Evolutionary conservation across 2,797 vertebrate species (phyloP).

Genomic region (Capromys pilorides): DNA sequence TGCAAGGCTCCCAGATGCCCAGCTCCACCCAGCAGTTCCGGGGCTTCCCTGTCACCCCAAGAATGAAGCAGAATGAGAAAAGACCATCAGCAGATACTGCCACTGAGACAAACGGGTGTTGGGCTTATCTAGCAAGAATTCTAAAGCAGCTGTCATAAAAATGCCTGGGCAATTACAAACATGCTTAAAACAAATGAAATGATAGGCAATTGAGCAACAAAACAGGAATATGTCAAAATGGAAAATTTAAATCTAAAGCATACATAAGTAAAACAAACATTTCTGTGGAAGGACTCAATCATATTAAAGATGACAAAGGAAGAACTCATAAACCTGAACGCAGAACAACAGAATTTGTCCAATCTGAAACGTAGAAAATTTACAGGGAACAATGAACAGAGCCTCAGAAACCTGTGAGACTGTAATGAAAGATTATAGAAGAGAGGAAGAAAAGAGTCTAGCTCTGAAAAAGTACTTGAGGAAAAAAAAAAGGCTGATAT

Average conservation of each 20-base stretch:
- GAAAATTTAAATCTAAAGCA: slow-evolving; percentile 57
- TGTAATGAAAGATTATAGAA: slow-evolving; percentile 41
- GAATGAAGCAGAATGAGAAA: slow-evolving; percentile 20
- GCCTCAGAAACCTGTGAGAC: not conserved
- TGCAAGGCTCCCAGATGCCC: not conserved
- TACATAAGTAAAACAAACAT: slow-evolving; percentile 6
- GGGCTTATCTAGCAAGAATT: slow-evolving; percentile 23
- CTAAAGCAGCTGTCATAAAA: slow-evolving; percentile 34
- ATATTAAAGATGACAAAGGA: slow-evolving; percentile 1
- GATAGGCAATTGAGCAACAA: not conserved
- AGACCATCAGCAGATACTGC: not conserved
- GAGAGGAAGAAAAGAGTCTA: not conserved
- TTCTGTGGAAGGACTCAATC: slow-evolving; percentile 13
- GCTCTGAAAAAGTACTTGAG: slow-evolving; percentile 6
- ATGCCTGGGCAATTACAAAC: slow-evolving; percentile 30
- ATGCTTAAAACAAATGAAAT: slow-evolving; percentile 13
- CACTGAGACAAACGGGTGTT: slow-evolving; percentile 18
- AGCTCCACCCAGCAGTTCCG: not conserved
- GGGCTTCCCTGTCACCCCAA: not conserved
- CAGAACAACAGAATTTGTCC: not conserved
- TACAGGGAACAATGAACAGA: not conserved
- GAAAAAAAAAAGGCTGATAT: slow-evolving; percentile 33
- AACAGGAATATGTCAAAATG: not conserved
- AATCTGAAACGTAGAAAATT: not conserved
- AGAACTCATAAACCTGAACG: slow-evolving; percentile 38